Evolutionary conservation across 2,797 vertebrate genomes (phyloP), one percentile per base, ranked within the genome.

Genomic region (Telmatherina bonti): DNA sequence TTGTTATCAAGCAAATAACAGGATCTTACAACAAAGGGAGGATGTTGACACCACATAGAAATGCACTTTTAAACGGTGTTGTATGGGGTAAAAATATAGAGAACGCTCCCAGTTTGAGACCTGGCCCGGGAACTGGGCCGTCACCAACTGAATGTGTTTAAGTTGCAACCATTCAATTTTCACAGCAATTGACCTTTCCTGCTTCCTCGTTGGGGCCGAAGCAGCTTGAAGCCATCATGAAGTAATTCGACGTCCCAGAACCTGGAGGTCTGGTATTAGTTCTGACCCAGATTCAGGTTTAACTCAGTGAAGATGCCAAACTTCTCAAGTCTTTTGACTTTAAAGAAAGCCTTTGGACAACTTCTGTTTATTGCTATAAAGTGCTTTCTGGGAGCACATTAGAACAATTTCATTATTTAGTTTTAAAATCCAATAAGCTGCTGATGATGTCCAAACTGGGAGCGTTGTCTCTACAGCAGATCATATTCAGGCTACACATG

Each of bases 11-110:
- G 27, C n/a, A n/a, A n/a, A n/a, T n/a, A n/a, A n/a, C n/a, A n/a
- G n/a, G n/a, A n/a, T n/a, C n/a, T n/a, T n/a, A n/a, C n/a, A n/a
- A 74, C 5, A 56, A 64, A 38, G 60, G 55, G 70, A 49, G 67
- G 31, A 36, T 75, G 55, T 15, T 12, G 31, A 18, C 5, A 0
- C 49, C 43, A 76, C 38, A 53, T 75, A 74, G 66, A 55, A 72
- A 67, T 71, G 20, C 24, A 1, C 6, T 10, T 26, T 33, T 41
- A 20, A 57, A 35, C 24, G 30, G 57, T 20, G 20, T 30, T 60
- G 18, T 59, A 2, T 59, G 30, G 35, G 20, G 47, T 4, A 15
- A 31, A 33, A n/a, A 5, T 51, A 1, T 7, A 1, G 1, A n/a
- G 35, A 29, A 26, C n/a, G 27, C 20, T 38, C 4, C 20, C 5